A percentile compares a stretch with the other conserved stretches of the same genome.
phyloP scores from a whole-genome alignment of 2,113 vertebrate genomes.

The Bubo blakistoni region DNA sequence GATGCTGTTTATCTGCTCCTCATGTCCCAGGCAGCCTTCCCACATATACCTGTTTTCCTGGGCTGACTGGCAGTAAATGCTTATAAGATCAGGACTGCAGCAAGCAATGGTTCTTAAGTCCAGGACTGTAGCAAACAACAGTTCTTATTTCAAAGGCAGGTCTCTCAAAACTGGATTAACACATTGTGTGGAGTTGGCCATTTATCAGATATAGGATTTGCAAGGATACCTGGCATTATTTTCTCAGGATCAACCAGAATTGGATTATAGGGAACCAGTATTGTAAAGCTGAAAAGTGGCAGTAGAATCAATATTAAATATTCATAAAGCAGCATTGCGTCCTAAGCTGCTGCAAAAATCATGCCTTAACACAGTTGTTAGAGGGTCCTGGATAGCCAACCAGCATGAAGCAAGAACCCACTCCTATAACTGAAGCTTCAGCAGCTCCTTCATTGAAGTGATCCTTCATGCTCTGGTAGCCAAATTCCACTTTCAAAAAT shows the following conservation, averaged over 20 bases:
- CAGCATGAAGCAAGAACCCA: background rate
- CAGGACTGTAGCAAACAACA: background rate
- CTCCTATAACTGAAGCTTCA: background rate
- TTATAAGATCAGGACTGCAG: background rate
- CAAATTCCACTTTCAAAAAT: background rate
- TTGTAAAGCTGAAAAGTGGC: background rate
- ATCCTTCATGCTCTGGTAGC: background rate
- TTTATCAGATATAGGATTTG: background rate
- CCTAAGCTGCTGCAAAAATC: background rate
- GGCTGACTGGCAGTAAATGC: background rate
- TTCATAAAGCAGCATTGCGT: background rate
- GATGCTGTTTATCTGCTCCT: background rate
- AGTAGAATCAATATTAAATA: background rate
- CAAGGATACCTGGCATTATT: background rate
- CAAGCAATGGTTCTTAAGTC: background rate
- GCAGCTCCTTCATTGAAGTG: background rate
- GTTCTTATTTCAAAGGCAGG: background rate
- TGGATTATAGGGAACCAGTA: background rate
- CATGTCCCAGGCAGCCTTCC: background rate
- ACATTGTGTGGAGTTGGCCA: background rate
- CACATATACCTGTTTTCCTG: background rate
- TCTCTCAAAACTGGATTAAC: background rate
- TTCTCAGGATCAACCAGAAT: background rate
- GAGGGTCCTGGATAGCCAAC: background rate
- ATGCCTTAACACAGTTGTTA: background rate